Conservation (phyloP, 2,113 vertebrate species). For the Ascaphus truei region DNA sequence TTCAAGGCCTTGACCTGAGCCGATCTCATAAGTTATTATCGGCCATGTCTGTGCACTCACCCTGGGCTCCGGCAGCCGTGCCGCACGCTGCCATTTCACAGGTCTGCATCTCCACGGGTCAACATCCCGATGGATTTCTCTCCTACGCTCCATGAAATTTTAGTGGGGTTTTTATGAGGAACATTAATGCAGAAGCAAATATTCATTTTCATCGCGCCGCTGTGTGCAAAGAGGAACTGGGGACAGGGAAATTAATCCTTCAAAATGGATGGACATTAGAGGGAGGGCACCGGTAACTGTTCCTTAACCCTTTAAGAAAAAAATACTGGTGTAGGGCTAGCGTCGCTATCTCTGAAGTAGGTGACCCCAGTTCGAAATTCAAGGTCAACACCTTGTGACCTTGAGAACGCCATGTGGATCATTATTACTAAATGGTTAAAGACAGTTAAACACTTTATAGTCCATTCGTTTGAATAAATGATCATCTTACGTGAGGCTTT, state of each 20-base stretch:
- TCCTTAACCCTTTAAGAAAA: neutral
- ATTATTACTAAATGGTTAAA: too few relatives aligned
- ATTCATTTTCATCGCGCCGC: constrained; percentile 25
- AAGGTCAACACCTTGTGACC: too few relatives aligned
- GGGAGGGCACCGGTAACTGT: neutral
- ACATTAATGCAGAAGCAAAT: constrained; percentile 35
- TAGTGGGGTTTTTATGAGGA: constrained; percentile 30
- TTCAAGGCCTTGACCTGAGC: constrained; percentile 16
- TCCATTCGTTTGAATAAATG: too few relatives aligned
- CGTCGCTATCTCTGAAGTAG: too few relatives aligned
- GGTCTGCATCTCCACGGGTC: constrained; percentile 12
- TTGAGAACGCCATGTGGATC: too few relatives aligned
- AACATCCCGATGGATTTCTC: constrained; percentile 19
- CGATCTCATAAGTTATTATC: constrained; percentile 22
- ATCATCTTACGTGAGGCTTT: too few relatives aligned
- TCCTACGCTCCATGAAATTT: constrained; percentile 34
- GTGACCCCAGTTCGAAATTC: too few relatives aligned
- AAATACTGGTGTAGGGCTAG: too few relatives aligned
- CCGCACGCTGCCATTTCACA: constrained; percentile 15
- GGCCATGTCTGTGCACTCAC: neutral
- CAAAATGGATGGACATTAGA: constrained; percentile 10
- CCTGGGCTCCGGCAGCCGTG: neutral
- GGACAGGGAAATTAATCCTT: constrained; percentile 21
- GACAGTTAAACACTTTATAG: too few relatives aligned
- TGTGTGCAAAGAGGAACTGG: constrained; percentile 5